Percentiles rank a stretch among this genome's conserved stretches.
Conservation (phyloP, 2,888 invertebrate species). For the Stenichneumon culpator region DNA sequence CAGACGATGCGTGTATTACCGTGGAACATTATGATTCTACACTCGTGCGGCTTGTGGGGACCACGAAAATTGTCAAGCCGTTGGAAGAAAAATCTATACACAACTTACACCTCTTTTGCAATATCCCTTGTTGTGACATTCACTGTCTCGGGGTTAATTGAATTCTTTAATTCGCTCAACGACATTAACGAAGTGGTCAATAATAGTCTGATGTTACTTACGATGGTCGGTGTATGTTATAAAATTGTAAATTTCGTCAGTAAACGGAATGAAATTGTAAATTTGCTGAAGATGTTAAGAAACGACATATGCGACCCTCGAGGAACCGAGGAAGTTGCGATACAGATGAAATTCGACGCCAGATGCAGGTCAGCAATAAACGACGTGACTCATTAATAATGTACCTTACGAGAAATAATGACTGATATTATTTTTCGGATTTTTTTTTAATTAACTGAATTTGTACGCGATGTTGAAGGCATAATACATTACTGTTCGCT, state of each 20-base stretch:
- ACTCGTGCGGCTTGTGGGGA: constrained; percentile 56
- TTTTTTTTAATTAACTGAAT: constrained; percentile 1
- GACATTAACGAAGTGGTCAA: constrained; percentile 33
- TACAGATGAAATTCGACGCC: constrained; percentile 48
- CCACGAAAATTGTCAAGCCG: constrained; percentile 47
- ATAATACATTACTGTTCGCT: constrained; percentile 44
- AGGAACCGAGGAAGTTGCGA: constrained; percentile 42
- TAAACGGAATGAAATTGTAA: constrained; percentile 35
- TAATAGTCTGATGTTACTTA: constrained; percentile 46
- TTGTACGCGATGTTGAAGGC: constrained; percentile 31
- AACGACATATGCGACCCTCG: constrained; percentile 44
- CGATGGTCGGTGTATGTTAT: constrained; percentile 56
- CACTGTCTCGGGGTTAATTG: constrained; percentile 33
- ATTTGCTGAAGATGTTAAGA: constrained; percentile 30
- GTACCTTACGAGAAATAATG: neutral
- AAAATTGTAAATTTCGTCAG: constrained; percentile 49
- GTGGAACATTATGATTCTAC: constrained; percentile 50
- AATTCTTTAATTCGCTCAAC: constrained; percentile 29
- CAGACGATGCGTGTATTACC: constrained; percentile 29
- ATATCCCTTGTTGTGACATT: constrained; percentile 39
- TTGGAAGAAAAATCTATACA: constrained; percentile 57
- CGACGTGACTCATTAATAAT: neutral
- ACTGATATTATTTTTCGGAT: neutral
- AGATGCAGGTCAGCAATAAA: constrained; percentile 46
- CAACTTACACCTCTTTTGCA: constrained; percentile 35